Base-by-base conservation (phyloP, 1,140 invertebrate species). In the Trypoxylus dichotomus region DNA sequence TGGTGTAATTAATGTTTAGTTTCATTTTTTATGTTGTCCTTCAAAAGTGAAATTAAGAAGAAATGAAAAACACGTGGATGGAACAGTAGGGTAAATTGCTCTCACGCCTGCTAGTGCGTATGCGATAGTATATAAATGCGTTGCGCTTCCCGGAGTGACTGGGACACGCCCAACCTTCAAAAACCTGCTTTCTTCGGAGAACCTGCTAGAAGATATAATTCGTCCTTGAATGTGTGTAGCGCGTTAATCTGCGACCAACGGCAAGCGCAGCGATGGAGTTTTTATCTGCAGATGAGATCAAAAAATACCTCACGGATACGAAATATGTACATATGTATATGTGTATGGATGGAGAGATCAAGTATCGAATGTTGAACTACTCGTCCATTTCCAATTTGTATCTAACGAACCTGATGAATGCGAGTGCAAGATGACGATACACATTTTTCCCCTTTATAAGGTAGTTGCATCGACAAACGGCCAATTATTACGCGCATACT, bases 31-130 rank as follows among this genome's bases (percentile, higher is more conserved):
- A 68, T 24, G 15, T 68, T 68, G 60, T 68, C 60, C 60, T 68
- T 68, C 24, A 68, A 68, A 68, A 68, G 60, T 68, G 60, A 68
- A 68, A 68, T 68, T 68, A 10, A 68, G 60, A 68, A 27, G 60
- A 68, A 68, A 68, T 24, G 60, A 68, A 27, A 68, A 68, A 10
- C 60, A 68, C 60, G 60, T 68, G 60, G 60, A 68, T 68, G 60
- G 27, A 24, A 11, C 27, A 1, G 24, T 27, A 68, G 21, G 10
- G 27, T 25, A 8, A 24, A 68, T 24, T 68, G 24, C 27, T 25
- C 19, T 68, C 60, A 24, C 1, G 24, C 24, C 1, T 21, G 24
- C 13, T 19, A n/a, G 3, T 68, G 60, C 27, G 27, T 68, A 8
- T 37, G 32, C 32, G 32, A 37, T 5, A 8, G 32, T 37, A 37